phyloP scores from a whole-genome alignment of 2,113 vertebrate genomes.

The Salvelinus fontinalis region DNA sequence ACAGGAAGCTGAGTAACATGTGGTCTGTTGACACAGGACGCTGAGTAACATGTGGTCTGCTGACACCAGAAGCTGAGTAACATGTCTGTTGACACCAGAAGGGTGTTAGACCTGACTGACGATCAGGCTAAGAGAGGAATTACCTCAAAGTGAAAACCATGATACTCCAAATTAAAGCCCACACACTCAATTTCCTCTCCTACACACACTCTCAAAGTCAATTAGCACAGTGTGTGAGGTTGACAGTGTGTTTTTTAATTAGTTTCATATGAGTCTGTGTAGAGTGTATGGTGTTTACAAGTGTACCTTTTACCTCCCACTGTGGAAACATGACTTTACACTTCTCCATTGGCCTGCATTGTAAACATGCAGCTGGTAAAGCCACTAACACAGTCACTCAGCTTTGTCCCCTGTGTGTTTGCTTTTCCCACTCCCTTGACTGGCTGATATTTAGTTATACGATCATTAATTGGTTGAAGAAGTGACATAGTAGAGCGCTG shows the following conservation, averaged over 20 bases:
- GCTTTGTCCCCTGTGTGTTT: not conserved
- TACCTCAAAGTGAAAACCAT: conserved; percentile 50
- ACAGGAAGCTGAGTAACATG: no score
- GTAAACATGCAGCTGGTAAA: not conserved
- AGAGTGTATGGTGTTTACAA: not conserved
- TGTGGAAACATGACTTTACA: no score
- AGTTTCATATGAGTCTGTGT: not conserved
- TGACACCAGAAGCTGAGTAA: conserved; percentile 24
- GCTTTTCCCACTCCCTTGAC: no score
- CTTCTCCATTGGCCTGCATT: not conserved
- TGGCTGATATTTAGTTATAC: no score
- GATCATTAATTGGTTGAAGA: no score
- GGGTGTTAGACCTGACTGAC: conserved; percentile 29
- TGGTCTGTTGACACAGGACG: no score
- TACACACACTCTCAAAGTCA: not conserved
- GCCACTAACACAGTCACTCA: not conserved
- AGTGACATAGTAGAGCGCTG: no score
- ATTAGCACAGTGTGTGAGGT: not conserved
- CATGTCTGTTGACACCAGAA: conserved; percentile 30
- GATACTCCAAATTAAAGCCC: conserved; percentile 50
- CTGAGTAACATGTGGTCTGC: conserved; percentile 17
- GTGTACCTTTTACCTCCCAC: no score
- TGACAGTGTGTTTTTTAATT: conserved; percentile 6
- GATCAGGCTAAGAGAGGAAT: conserved; percentile 40
- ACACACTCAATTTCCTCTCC: conserved; percentile 41